Evolutionary conservation across 2,888 invertebrate species (phyloP).

Genomic region (Scelioninae gen. 1): DNA sequence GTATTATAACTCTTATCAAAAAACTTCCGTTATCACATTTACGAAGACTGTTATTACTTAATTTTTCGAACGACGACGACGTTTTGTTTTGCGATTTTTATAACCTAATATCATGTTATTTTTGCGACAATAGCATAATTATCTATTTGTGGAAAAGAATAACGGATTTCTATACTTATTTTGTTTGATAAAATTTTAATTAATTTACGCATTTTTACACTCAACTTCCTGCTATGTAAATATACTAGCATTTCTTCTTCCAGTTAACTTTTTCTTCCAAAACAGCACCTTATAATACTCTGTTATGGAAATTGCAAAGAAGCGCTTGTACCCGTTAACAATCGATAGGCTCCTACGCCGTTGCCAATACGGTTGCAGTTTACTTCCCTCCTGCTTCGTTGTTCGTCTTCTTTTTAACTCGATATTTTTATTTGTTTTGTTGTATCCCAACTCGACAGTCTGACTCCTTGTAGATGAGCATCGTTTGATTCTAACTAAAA

Average conservation of each 20-base stretch:
- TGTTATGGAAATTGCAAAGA: slow-evolving; percentile 59
- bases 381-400: slow-evolving; percentile 78
- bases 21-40: slow-evolving; percentile 44
- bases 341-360: slow-evolving; percentile 75
- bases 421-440: slow-evolving; percentile 73
- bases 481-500: slow-evolving; percentile 69
- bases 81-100: slow-evolving; percentile 15
- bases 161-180: slow-evolving; percentile 1
- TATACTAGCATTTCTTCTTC: slow-evolving; percentile 4
- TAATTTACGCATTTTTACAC: slow-evolving; percentile 5
- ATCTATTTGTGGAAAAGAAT: slow-evolving; percentile 2
- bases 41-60: slow-evolving; percentile 17
- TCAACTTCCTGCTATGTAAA: slow-evolving; percentile 9
- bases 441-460: slow-evolving; percentile 76
- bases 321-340: slow-evolving; percentile 47
- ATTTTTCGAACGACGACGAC: slow-evolving; percentile 23
- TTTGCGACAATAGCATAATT: slow-evolving; percentile 27
- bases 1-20: slow-evolving; percentile 13
- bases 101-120: slow-evolving; percentile 5
- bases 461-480: slow-evolving; percentile 74
- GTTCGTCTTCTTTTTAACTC: slow-evolving; percentile 74
- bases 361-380: slow-evolving; percentile 80
- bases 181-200: neutral
- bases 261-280: slow-evolving; percentile 31
- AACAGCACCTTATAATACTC: slow-evolving; percentile 36